Evolutionary conservation across 1,140 invertebrate species (phyloP), one percentile per base, ranked within the genome.

Genomic region (Wiebesia pumilae): DNA sequence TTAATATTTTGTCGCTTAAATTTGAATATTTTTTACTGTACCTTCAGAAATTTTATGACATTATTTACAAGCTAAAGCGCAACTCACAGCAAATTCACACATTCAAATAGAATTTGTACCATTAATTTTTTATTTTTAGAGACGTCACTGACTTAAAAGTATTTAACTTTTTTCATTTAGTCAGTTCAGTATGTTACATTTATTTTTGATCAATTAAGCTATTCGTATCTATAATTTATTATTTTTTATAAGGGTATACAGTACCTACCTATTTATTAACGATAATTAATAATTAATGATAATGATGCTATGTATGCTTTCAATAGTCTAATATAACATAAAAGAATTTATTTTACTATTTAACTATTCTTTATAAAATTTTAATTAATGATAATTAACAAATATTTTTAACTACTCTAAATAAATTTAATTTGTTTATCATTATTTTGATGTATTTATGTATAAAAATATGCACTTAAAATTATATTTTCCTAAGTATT

Each of bases 71-170:
- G 62, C 40, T 84, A 84, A 54, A 80, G 58, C 33, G 65, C 71
- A 83, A 80, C 62, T 87, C 65, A 58, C 75, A 47, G 47, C 77
- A 84, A 75, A 87, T 80, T 84, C 40, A 30, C 77, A 62, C 33
- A 30, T 82, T 43, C 9, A 47, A 12, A 82, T 69, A 1, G 62
- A 82, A 65, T 81, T 84, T 83, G 30, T 69, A 86, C 54, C 62
- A 81, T 82, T 81, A 33, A 40, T 43, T 43, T 79, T 54, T 54
- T 67, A 38, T 43, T 73, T 65, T 81, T 6, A 79, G 86, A 87
- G 81, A 87, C 86, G 75, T 83, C 65, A 87, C n/a, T 69, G n/a
- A 47, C 81, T 87, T 83, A 83, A 83, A 87, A 83, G 83, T 87
- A 83, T 69, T 58, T 16, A 71, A 75, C 35, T 35, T 47, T 69